Percentiles rank a stretch among this genome's conserved stretches.
These are phyloP conservation scores for Eunapius fragilis DNA, from an alignment of 37 sponge, comb jelly and placozoan species.

Conservation along the genomic window DNA sequence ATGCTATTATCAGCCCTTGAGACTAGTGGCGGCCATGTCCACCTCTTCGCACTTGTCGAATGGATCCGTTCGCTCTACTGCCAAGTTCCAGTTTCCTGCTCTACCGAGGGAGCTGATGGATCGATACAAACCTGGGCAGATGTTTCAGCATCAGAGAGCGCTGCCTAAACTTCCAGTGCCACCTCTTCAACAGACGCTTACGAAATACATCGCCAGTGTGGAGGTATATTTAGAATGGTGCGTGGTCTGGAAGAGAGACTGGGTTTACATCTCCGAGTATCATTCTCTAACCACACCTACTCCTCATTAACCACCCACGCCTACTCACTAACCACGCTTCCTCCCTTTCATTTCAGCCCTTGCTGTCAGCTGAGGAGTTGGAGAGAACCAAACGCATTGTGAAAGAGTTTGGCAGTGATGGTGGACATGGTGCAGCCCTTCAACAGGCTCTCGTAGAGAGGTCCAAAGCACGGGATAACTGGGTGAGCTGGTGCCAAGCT, in stretches of 20 bases:
- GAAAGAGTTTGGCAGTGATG: constrained; percentile 70
- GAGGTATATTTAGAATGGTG: constrained; percentile 30
- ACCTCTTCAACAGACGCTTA: constrained; percentile 79
- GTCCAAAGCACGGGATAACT: constrained; percentile 66
- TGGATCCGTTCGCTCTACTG: neutral
- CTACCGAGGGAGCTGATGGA: constrained; percentile 43
- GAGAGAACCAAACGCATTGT: constrained; percentile 57
- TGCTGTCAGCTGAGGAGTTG: constrained; percentile 67
- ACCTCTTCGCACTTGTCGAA: neutral
- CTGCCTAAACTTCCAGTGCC: constrained; percentile 81
- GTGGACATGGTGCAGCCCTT: constrained; percentile 76
- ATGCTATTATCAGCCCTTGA: neutral
- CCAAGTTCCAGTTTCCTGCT: constrained; percentile 31
- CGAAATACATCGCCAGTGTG: constrained; percentile 39
- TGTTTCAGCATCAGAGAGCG: constrained; percentile 47
- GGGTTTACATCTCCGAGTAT: too few species aligned
- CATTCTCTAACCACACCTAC: neutral
- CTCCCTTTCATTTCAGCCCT: constrained; percentile 35
- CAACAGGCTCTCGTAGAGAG: constrained; percentile 70
- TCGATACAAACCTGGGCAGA: constrained; percentile 51
- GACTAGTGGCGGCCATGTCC: neutral
- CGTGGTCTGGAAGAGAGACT: too few species aligned
- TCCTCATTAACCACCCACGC: neutral
- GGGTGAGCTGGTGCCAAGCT: constrained; percentile 59
- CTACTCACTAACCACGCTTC: neutral